Percentiles rank a stretch among this genome's conserved stretches.
These are phyloP conservation scores for Meloidogyne floridensis DNA, from an alignment of 1,140 invertebrate species.

Conservation along the genomic window DNA sequence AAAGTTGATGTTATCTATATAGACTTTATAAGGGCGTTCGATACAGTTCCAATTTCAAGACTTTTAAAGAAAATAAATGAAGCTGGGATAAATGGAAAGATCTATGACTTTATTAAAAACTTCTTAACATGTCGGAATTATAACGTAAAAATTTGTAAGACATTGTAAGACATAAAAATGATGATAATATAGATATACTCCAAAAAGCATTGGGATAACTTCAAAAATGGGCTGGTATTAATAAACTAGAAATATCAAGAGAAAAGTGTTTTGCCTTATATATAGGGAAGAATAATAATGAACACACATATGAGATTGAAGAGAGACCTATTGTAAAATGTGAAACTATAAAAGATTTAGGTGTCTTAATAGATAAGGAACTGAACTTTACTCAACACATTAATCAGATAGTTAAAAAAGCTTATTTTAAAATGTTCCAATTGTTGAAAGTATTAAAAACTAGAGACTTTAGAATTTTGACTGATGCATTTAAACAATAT, in stretches of 20 bases:
- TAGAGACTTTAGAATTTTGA: too few species aligned
- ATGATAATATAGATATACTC: not conserved
- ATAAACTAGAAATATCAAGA: constrained; percentile 12
- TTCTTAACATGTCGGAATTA: not conserved
- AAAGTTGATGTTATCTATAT: constrained; percentile 14
- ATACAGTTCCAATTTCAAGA: not conserved
- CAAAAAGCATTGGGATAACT: not conserved
- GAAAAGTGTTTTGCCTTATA: constrained; percentile 7
- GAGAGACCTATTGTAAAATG: not conserved
- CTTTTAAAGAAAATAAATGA: constrained; percentile 12
- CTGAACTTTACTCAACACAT: too few species aligned
- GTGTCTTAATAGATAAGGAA: not conserved
- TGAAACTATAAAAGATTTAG: constrained; percentile 10
- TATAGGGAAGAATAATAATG: constrained; percentile 13
- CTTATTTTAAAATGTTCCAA: too few species aligned
- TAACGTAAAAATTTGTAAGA: constrained; percentile 10
- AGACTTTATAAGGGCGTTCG: not conserved
- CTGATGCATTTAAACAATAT: too few species aligned
- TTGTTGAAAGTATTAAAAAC: too few species aligned
- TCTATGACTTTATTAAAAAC: constrained; percentile 3
- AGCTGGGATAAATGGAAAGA: not conserved
- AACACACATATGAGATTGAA: constrained; percentile 18
- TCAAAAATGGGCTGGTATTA: constrained; percentile 4
- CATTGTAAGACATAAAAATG: constrained; percentile 14
- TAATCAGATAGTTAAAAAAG: too few species aligned